A percentile compares a stretch with the other conserved stretches of the same genome.
Conservation (phyloP, 1,140 invertebrate species). For the Aradophagus sp. region DNA sequence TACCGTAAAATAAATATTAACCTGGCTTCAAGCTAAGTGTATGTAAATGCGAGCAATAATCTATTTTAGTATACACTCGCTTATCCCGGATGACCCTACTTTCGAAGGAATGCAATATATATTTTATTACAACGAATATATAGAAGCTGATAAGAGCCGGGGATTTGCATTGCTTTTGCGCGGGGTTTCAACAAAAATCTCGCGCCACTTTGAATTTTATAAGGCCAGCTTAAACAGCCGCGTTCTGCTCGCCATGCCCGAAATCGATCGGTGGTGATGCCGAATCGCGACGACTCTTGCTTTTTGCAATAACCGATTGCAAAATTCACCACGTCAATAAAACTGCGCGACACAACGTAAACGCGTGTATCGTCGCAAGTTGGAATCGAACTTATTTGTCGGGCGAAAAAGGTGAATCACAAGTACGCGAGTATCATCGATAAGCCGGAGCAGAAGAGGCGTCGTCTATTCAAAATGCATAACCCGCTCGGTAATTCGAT, state of each 20-base stretch:
- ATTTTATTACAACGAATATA: slow-evolving; percentile 33
- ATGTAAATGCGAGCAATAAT: slow-evolving; percentile 46
- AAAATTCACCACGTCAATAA: too few relatives aligned
- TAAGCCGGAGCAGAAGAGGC: slow-evolving; percentile 59
- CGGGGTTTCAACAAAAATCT: slow-evolving; percentile 21
- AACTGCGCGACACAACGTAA: slow-evolving; percentile 16
- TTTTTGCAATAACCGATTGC: too few relatives aligned
- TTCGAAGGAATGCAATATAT: slow-evolving; percentile 37
- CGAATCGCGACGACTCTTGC: too few relatives aligned
- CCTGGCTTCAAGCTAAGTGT: slow-evolving; percentile 22
- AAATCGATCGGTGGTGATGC: too few relatives aligned
- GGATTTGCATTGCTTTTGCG: slow-evolving; percentile 21
- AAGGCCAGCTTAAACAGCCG: too few relatives aligned
- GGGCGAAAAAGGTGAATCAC: slow-evolving; percentile 44
- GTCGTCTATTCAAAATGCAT: slow-evolving; percentile 72
- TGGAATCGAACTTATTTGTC: slow-evolving; percentile 32
- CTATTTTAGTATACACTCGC: slow-evolving; percentile 36
- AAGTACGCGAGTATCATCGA: slow-evolving; percentile 55
- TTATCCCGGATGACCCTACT: slow-evolving; percentile 30
- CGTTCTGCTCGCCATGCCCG: too few relatives aligned
- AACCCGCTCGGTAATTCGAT: slow-evolving; percentile 70
- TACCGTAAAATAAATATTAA: slow-evolving; percentile 51
- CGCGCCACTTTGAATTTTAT: too few relatives aligned
- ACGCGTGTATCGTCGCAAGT: slow-evolving; percentile 25
- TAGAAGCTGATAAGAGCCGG: slow-evolving; percentile 25